Evolutionary conservation across 2,888 invertebrate genomes (phyloP).

Genomic region (Acronicta alni): DNA sequence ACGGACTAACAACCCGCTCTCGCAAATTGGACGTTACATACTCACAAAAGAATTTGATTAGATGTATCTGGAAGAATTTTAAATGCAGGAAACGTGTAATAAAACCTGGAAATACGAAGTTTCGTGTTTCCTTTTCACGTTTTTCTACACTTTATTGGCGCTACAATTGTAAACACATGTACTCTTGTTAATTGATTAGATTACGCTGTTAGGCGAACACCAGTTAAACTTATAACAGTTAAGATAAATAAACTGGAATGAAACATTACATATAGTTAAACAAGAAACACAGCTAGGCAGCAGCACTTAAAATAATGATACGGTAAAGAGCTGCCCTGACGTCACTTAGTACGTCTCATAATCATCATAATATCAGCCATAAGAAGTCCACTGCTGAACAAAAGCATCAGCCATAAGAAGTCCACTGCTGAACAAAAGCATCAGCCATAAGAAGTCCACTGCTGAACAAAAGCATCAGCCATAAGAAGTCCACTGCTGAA

Average conservation of each 20-base stretch:
- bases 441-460: too few relatives aligned
- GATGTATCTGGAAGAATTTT: conserved; percentile 7
- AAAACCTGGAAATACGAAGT: conserved; percentile 11
- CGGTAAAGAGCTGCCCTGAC: too few relatives aligned
- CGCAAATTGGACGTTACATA: too few relatives aligned
- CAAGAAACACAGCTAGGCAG: too few relatives aligned
- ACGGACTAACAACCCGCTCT: too few relatives aligned
- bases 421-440: too few relatives aligned
- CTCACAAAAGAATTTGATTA: not conserved
- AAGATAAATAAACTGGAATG: not conserved
- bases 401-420: too few relatives aligned
- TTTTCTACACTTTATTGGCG: conserved; percentile 16
- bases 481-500: too few relatives aligned
- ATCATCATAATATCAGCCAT: too few relatives aligned
- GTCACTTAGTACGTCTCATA: too few relatives aligned
- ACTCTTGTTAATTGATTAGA: conserved; percentile 21
- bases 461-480: too few relatives aligned
- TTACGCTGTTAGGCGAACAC: not conserved
- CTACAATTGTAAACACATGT: conserved; percentile 11
- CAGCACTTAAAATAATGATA: not conserved
- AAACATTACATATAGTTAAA: not conserved
- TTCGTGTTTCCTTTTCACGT: conserved; percentile 15
- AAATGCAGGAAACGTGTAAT: conserved; percentile 11
- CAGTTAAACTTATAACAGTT: not conserved
- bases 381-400: too few relatives aligned